Conservation (phyloP, 1,140 invertebrate species). For the Tetramorium simillimum region DNA sequence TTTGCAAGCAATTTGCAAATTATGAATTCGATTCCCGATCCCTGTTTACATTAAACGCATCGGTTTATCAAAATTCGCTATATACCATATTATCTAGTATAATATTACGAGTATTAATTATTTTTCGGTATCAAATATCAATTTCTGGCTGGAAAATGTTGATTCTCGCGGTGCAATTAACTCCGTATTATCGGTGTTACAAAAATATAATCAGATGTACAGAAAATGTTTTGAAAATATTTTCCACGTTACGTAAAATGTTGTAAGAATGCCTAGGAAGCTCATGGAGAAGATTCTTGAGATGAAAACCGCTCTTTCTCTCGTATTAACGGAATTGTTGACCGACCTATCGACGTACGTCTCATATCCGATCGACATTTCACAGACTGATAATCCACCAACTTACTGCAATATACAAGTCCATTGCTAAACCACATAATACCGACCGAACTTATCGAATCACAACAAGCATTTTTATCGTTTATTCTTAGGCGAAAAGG, state of each 20-base stretch:
- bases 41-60: slow-evolving; percentile 23
- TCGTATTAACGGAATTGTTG: background rate
- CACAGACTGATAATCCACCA: background rate
- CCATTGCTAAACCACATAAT: background rate
- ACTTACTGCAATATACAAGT: background rate
- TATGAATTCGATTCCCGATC: slow-evolving; percentile 13
- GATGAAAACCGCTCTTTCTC: background rate
- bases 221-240: background rate
- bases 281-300: background rate
- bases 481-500: slow-evolving; percentile 6
- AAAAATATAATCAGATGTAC: background rate
- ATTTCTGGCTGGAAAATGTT: background rate
- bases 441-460: slow-evolving; percentile 20
- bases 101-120: slow-evolving; percentile 34
- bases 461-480: slow-evolving; percentile 8
- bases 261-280: background rate
- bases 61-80: background rate
- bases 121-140: background rate
- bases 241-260: background rate
- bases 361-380: background rate
- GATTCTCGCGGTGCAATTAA: slow-evolving; percentile 3
- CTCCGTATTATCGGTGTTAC: background rate
- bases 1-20: slow-evolving; percentile 23
- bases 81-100: background rate
- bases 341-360: background rate